Percentiles rank a stretch among this genome's conserved stretches.
Evolutionary conservation across 2,797 vertebrate species (phyloP).

Genomic region (Cynodonichthys magdalenae): DNA sequence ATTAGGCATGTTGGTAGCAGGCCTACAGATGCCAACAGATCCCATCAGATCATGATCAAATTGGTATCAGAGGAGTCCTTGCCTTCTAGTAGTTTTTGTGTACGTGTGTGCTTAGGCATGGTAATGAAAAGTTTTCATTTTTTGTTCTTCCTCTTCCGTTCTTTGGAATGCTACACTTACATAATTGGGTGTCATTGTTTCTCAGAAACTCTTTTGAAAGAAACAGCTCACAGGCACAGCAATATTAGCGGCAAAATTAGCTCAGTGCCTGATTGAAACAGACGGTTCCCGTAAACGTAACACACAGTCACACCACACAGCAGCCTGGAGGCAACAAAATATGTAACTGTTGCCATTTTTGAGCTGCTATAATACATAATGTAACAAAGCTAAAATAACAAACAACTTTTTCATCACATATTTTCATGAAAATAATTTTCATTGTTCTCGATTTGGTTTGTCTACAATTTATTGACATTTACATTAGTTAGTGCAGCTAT

Average conservation of each 20-base stretch:
- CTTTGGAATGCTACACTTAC: slow-evolving; percentile 39
- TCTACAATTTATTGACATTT: slow-evolving; percentile 2
- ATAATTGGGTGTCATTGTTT: slow-evolving; percentile 55
- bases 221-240: slow-evolving; percentile 47
- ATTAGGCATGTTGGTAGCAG: no score
- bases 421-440: neutral
- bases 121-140: slow-evolving; percentile 1
- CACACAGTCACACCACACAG: slow-evolving; percentile 7
- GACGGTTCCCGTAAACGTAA: slow-evolving; percentile 2
- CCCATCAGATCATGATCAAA: no score
- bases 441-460: neutral
- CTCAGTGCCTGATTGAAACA: slow-evolving; percentile 27
- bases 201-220: slow-evolving; percentile 51
- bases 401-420: neutral
- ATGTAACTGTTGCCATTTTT: neutral
- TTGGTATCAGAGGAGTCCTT: no score
- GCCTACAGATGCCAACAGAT: no score
- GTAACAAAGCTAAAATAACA: neutral
- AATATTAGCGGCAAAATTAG: slow-evolving; percentile 35
- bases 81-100: no score
- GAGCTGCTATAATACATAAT: neutral
- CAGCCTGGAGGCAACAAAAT: neutral
- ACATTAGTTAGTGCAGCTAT: slow-evolving; percentile 13
- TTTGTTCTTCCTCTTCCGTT: slow-evolving; percentile 11
- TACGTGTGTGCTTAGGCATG: slow-evolving; percentile 2